A percentile compares a stretch with the other conserved stretches of the same genome.
phyloP scores from a whole-genome alignment of 2,113 vertebrate species.

The Elanoides forficatus region DNA sequence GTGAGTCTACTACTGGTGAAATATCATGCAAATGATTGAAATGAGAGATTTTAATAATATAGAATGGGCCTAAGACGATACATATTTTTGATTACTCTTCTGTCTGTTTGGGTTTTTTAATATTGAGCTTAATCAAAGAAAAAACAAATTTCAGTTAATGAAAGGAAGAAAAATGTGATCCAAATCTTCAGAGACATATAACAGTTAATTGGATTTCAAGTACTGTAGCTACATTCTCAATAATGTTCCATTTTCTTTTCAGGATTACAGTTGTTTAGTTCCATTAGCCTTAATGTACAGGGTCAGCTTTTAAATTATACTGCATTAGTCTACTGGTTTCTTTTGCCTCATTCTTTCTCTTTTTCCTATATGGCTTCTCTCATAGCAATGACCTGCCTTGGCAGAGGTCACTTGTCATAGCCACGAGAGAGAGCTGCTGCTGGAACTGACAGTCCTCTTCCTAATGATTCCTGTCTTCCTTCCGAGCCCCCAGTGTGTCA shows the following conservation, averaged over 20 bases:
- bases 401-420: background rate
- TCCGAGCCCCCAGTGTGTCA: background rate
- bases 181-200: constrained; percentile 14
- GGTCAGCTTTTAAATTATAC: constrained; percentile 41
- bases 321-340: background rate
- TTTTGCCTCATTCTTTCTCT: background rate
- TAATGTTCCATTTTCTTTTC: constrained; percentile 42
- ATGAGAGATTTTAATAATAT: constrained; percentile 25
- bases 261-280: constrained; percentile 39
- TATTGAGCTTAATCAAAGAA: constrained; percentile 60
- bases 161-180: constrained; percentile 18
- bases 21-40: background rate
- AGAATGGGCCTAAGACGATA: background rate
- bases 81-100: constrained; percentile 2
- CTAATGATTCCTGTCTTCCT: background rate
- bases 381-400: background rate
- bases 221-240: background rate
- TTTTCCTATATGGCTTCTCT: background rate
- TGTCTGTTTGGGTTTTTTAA: constrained; percentile 1
- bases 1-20: background rate
- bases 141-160: constrained; percentile 23
- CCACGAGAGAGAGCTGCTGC: background rate
- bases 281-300: constrained; percentile 40
- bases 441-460: background rate
- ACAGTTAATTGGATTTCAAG: constrained; percentile 65